Evolutionary conservation across 2,888 invertebrate genomes (phyloP), one percentile per base, ranked within the genome.

Genomic region (Operophtera brumata): DNA sequence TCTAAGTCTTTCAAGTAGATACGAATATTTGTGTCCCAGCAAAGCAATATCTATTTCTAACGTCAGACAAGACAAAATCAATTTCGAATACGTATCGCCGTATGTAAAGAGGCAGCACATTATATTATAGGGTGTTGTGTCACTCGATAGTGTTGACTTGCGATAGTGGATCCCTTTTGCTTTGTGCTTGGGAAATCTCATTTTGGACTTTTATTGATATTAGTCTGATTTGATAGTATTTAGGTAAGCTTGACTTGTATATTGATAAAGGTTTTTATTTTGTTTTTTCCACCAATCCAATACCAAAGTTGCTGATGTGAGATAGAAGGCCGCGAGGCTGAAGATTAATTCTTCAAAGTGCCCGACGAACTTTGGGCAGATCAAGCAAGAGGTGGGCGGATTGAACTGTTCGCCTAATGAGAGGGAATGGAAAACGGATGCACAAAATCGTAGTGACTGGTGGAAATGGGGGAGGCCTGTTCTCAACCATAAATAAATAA

Each of bases 71-170:
- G 59, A 60, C 64, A 59, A 62, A 64, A 64, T 61, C 64, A 61
- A 62, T 64, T 62, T 61, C 58, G 49, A 61, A 59, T 64, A 61
- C 46, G 47, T 53, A 45, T 52, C 49, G 35, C 42, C 41, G 54
- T 57, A 59, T 62, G 57, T 55, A 57, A 57, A 61, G 54, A 54
- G 44, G 30, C 44, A 64, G 59, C 61, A 65, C 64, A 63, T 64
- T 64, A 63, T 65, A 66, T 65, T 57, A 54, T 53, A 61, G 61
- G 59, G 61, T 60, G 65, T 62, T 59, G 49, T 56, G 66, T 65
- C 62, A 67, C 54, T 49, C 68, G 67, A 73, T 73, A 73, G 70
- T 70, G 69, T 70, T 68, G 65, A 62, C 62, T 65, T 40, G 49
- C 54, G 62, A 72, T 65, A 67, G 69, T 66, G 66, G 60, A 66